Base-by-base conservation (phyloP, 2,113 vertebrate genomes). In the Telmatochromis sp. region DNA sequence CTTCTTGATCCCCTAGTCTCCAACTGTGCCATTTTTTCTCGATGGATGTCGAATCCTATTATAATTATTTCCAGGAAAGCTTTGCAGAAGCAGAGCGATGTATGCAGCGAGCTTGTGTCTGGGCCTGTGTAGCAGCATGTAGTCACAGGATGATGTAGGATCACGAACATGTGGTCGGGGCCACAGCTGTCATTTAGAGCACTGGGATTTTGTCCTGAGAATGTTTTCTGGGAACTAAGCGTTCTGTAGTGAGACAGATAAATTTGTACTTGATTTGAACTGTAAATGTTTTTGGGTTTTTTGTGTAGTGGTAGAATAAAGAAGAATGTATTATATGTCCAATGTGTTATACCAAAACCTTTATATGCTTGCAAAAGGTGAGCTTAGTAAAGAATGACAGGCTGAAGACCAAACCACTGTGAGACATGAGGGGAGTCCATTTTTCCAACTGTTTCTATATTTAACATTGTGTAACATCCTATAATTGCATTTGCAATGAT, bases 31-130 rank as follows among this genome's bases (percentile, higher is more conserved):
- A 11, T 51, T 81, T 82, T 85, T 91, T 50, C 81, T 87, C 91
- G 89, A 89, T 93, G 86, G 88, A 89, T 82, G 87, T 45, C 83
- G 51, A 86, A 89, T 95, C 92, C 93, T 89, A 91, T 95, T 92
- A 89, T 7, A 9, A 89, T 81, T 78, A 63, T 90, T 94, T 93
- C 91, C 90, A 91, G 85, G 89, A 91, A 95, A 93, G 86, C 68
- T 89, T 35, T 65, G 87, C 90, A 90, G 89, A 89, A 80, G 79
- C 55, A 9, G 13, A 45, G 57, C 47, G 54, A 45, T 47, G 63
- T 65, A 51, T 71, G 45, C 81, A 79, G 15, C 13, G 11, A 50
- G 83, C 40, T 42, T 53, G 58, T 71, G 45, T 78, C 45, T 78
- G 73, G 45, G 26, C 45, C 45, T 78, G 45, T 51, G 37, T 42